Evolutionary conservation across 2,888 invertebrate genomes (phyloP), one percentile per base, ranked within the genome.

Genomic region (Patella ulyssiponensis): DNA sequence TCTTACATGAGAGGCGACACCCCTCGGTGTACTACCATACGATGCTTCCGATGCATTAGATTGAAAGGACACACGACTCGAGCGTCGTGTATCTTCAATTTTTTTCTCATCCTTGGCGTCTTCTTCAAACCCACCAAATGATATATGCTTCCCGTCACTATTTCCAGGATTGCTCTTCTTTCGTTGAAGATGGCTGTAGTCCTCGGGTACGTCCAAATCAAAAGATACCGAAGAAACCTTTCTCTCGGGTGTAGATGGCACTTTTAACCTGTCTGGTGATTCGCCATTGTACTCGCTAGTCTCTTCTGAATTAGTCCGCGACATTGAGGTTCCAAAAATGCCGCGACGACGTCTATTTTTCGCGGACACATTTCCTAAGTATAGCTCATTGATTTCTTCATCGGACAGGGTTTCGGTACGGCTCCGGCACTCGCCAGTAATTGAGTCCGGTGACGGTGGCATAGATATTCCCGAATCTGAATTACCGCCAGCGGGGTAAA

Each of bases 1-100:
- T 64, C 86, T 78, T 0, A 88, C 79, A 74, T 85, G 85, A 14
- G 85, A 81, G 9, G 82, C 80, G 3, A 81, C 9, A 12, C 64
- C 64, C 1, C 11, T 1, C 2, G 23, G 64, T 9, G 20, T 20
- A 64, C 64, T 64, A 12, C 64, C 64, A 23, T 23, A 20, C 0
- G 64, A 64, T 64, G 23, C 23, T 23, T 64, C 64, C 11, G 64
- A 64, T 7, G 12, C 64, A 64, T n/a, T 20, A 20, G 64, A 64
- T 64, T 64, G 20, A 23, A 64, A 64, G 20, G 64, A 64, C 23
- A 64, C 64, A 12, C 64, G 20, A 64, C 64, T 64, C 64, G 23
- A 64, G 20, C 64, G 64, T 23, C 64, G 20, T 23, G 20, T 14
- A 20, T 64, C 20, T 64, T 64, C 20, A 14, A 23, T 23, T 64